Evolutionary conservation across 2,797 vertebrate genomes (phyloP), one percentile per base, ranked within the genome.

Genomic region (Malurus splendens): DNA sequence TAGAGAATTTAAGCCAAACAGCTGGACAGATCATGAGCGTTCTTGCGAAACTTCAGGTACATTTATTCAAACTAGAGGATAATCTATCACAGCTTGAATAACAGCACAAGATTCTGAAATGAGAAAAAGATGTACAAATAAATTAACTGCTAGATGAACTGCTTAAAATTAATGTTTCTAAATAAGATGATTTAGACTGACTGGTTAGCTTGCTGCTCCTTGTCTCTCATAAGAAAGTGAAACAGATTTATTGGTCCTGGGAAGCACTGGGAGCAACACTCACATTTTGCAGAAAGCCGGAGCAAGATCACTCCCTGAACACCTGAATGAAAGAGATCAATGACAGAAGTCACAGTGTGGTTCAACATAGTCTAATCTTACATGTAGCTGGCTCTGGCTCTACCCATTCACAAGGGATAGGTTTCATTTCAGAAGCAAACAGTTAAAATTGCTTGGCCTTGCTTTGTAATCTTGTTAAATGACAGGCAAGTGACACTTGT

Each of bases 381-480:
- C 32, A 72, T 1, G 0, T 77, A 68, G 38, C 39, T 83, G 75
- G 51, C 47, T 82, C 68, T 83, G 74, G 42, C 39, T 91, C 36
- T 88, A 62, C 23, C 23, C 57, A 62, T 72, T 83, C 72, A 81
- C 33, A 54, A 85, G 36, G 62, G 80, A 70, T 47, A 47, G 39
- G 75, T 76, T 88, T 91, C 30, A 72, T 92, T 94, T 86, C 82
- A 68, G 82, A 78, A 94, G 64, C 75, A 89, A 93, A 90, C 50
- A 82, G 62, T 57, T 73, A 71, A 88, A 89, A 71, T 70, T 45
- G 52, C 55, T 68, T 62, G 41, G 57, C 51, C n/a, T 88, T 85
- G 67, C 66, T 82, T 82, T 81, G 50, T 76, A 88, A 85, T 82
- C 80, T 90, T 91, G 47, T 50, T 80, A 91, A 94, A 86, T 51